phyloP scores from a whole-genome alignment of 2,888 invertebrate genomes.

The Myopa testacea region DNA sequence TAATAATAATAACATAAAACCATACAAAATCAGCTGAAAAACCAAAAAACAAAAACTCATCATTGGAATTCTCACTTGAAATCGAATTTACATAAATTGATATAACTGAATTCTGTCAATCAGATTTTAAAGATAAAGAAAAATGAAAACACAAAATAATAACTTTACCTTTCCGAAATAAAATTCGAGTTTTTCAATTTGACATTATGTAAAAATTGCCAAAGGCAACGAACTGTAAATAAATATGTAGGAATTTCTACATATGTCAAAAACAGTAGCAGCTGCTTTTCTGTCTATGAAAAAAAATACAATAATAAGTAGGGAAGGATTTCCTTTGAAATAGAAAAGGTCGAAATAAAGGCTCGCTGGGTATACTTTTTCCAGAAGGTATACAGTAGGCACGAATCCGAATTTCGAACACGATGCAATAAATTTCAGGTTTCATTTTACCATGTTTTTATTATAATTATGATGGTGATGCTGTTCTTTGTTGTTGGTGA shows the following conservation, averaged over 20 bases:
- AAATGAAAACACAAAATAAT: not conserved
- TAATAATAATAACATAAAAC: not conserved
- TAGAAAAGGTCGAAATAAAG: not conserved
- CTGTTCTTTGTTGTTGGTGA: not conserved
- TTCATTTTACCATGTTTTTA: not conserved
- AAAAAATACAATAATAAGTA: not conserved
- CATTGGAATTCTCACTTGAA: not conserved
- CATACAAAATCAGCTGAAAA: constrained; percentile 6
- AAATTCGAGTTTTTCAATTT: constrained; percentile 22
- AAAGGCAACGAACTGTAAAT: not conserved
- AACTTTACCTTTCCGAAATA: not conserved
- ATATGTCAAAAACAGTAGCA: constrained; percentile 30
- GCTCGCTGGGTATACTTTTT: too few species aligned
- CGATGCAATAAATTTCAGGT: not conserved
- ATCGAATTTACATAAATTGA: constrained; percentile 12
- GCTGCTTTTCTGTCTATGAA: constrained; percentile 14
- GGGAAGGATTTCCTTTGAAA: not conserved
- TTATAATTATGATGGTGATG: not conserved
- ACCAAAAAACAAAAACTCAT: constrained; percentile 12
- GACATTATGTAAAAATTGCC: not conserved
- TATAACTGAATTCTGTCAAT: constrained; percentile 15
- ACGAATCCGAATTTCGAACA: not conserved
- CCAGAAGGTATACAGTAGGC: too few species aligned
- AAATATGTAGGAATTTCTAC: constrained; percentile 7
- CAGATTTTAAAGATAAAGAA: not conserved